Evolutionary conservation across 2,113 vertebrate genomes (phyloP).

Genomic region (Xerus inauris): DNA sequence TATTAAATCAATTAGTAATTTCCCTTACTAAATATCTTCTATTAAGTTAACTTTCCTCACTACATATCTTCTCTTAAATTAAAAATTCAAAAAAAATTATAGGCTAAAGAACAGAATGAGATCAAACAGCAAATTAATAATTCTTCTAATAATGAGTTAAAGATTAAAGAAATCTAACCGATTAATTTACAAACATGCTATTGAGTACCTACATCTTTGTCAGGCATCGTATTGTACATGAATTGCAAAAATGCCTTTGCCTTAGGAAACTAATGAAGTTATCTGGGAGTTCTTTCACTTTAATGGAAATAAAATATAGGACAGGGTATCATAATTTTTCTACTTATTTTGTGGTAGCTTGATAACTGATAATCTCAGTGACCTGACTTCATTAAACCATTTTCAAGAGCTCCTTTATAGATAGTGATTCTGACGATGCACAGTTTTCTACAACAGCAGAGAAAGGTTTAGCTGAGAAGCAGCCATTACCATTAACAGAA

Average conservation of each 20-base stretch:
- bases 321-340: not conserved
- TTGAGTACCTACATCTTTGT: not conserved
- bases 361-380: not conserved
- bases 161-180: not conserved
- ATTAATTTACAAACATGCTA: not conserved
- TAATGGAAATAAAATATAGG: not conserved
- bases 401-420: conserved; percentile 36
- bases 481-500: conserved; percentile 21
- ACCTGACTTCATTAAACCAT: not conserved
- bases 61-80: not conserved
- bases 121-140: not conserved
- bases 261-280: not conserved
- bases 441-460: conserved; percentile 12
- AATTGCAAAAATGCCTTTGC: not conserved
- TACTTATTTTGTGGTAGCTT: not conserved
- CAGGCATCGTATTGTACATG: not conserved
- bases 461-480: not conserved
- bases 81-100: not conserved
- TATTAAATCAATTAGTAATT: not conserved
- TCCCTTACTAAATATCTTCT: not conserved
- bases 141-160: not conserved
- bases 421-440: not conserved
- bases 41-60: not conserved
- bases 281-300: not conserved
- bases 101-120: not conserved